These are phyloP conservation scores for Limnephilus rhombicus DNA, from an alignment of 2,888 invertebrate species.

Conservation along the genomic window DNA sequence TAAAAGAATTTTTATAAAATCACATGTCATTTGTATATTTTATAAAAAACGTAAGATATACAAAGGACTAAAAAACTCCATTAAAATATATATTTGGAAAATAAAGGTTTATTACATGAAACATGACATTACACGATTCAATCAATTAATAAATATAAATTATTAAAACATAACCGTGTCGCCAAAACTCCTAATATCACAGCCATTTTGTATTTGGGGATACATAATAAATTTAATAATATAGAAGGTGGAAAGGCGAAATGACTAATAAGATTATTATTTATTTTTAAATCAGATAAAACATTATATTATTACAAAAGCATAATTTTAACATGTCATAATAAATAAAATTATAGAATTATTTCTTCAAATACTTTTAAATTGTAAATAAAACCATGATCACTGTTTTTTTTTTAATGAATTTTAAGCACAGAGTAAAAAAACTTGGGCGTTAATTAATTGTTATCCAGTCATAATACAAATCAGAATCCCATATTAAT, in stretches of 20 bases:
- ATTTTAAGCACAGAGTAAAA: background rate
- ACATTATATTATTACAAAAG: background rate
- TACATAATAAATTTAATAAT: background rate
- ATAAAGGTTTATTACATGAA: background rate
- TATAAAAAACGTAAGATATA: background rate
- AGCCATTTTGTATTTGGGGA: background rate
- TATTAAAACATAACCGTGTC: constrained; percentile 26
- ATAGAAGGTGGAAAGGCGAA: too few relatives aligned
- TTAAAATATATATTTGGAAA: background rate
- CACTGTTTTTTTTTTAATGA: background rate
- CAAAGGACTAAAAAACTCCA: background rate
- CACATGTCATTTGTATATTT: background rate
- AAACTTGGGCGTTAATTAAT: background rate
- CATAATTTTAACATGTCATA: background rate
- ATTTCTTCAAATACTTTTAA: background rate
- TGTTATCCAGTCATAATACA: background rate
- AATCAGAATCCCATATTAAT: background rate
- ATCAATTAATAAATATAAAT: constrained; percentile 12
- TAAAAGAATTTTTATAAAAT: background rate
- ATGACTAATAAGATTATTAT: background rate
- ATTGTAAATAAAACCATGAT: background rate
- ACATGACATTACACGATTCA: background rate
- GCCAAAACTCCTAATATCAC: constrained; percentile 1
- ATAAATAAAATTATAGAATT: background rate
- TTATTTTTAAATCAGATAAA: background rate